Conservation (phyloP, 2,797 vertebrate genomes). For the Pithecia hirsuta region DNA sequence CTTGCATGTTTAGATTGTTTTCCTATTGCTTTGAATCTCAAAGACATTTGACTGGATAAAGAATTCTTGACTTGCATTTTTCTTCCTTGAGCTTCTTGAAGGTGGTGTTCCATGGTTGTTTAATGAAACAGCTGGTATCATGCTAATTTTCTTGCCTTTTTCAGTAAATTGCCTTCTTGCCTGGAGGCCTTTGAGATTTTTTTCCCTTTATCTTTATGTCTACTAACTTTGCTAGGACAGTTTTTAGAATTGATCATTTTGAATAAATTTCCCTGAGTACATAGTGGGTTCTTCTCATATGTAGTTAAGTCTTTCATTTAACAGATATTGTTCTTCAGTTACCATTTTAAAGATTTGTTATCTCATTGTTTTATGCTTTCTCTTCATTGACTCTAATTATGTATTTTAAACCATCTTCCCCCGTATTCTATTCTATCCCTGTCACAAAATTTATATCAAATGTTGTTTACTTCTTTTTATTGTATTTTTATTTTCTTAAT, state of each 20-base stretch:
- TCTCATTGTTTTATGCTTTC: background rate
- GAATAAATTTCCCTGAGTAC: background rate
- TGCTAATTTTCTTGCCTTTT: too few relatives aligned
- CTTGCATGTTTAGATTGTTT: background rate
- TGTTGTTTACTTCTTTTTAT: background rate
- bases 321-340: background rate
- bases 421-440: background rate
- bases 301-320: too few relatives aligned
- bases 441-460: background rate
- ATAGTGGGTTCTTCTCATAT: background rate
- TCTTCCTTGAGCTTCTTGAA: background rate
- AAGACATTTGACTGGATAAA: background rate
- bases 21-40: background rate
- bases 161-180: accelerated
- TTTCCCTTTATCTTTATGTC: background rate
- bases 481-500: background rate
- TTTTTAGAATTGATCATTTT: background rate
- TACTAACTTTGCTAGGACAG: background rate
- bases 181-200: background rate
- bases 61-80: background rate
- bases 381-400: background rate
- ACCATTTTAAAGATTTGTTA: background rate
- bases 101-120: background rate
- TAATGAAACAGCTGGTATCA: too few relatives aligned
- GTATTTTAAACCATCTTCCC: background rate